These are phyloP conservation scores for Pithys albifrons DNA, from an alignment of 2,113 vertebrate species.

Conservation along the genomic window DNA sequence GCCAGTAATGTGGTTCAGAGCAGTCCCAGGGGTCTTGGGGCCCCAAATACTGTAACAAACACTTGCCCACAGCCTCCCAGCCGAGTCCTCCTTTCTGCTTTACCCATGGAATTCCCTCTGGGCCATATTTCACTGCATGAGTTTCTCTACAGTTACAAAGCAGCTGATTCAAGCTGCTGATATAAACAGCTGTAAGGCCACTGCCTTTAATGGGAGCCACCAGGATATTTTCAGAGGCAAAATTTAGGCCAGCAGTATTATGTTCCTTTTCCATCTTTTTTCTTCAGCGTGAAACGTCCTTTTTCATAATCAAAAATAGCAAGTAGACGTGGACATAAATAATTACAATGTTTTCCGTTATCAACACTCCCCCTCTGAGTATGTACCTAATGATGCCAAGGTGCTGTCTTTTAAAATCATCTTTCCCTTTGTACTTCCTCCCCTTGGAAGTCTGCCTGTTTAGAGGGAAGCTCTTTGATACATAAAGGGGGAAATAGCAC, in stretches of 20 bases:
- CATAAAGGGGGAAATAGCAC: background rate
- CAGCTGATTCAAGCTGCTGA: constrained; percentile 8
- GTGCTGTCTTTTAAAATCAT: background rate
- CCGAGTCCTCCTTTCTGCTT: background rate
- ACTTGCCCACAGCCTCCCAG: background rate
- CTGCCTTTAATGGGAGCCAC: background rate
- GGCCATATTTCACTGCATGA: background rate
- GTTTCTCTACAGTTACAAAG: background rate
- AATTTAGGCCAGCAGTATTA: background rate
- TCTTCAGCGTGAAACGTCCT: background rate
- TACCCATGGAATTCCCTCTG: background rate
- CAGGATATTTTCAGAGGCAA: background rate
- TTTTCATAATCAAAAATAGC: background rate
- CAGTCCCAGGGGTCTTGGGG: background rate
- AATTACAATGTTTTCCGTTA: background rate
- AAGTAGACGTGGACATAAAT: background rate
- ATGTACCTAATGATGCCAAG: background rate
- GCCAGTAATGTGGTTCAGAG: background rate
- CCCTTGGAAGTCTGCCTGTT: background rate
- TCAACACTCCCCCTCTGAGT: background rate
- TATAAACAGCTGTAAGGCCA: background rate
- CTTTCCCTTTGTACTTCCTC: background rate
- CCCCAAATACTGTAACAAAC: background rate
- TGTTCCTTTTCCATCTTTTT: background rate
- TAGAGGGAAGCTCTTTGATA: background rate